Evolutionary conservation across 2,113 vertebrate species (phyloP).

Genomic region (Garra rufa): DNA sequence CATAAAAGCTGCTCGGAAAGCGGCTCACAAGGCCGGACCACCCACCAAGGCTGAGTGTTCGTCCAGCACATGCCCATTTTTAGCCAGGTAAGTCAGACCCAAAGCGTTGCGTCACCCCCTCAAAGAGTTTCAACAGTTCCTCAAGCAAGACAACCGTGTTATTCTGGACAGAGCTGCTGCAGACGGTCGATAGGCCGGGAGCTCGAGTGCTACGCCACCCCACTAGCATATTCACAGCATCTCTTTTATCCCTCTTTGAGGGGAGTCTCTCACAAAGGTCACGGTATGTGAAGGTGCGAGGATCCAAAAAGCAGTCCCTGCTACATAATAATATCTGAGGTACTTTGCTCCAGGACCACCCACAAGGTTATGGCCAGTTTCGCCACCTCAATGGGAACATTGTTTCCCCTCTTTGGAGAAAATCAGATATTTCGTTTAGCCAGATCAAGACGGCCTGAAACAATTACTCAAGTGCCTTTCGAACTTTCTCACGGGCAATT

Average conservation of each 20-base stretch:
- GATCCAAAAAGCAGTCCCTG: slow-evolving; percentile 22
- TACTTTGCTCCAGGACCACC: slow-evolving; percentile 42
- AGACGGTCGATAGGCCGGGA: slow-evolving; percentile 29
- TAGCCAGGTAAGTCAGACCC: slow-evolving; percentile 52
- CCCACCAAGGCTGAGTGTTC: slow-evolving; percentile 36
- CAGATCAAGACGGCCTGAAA: slow-evolving; percentile 59
- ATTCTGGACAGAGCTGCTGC: background rate
- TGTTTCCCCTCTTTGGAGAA: slow-evolving; percentile 30
- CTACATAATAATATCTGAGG: slow-evolving; percentile 45
- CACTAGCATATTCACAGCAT: slow-evolving; percentile 34
- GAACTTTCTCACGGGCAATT: slow-evolving; percentile 18
- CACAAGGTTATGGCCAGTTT: slow-evolving; percentile 28
- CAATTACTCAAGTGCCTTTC: slow-evolving; percentile 57
- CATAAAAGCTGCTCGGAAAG: slow-evolving; percentile 8
- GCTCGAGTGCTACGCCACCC: slow-evolving; percentile 11
- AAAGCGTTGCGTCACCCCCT: background rate
- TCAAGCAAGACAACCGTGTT: slow-evolving; percentile 11
- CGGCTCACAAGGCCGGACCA: slow-evolving; percentile 41
- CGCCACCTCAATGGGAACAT: background rate
- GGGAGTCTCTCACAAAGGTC: slow-evolving; percentile 37
- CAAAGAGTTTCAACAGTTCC: background rate
- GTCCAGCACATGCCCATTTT: slow-evolving; percentile 44
- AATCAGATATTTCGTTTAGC: slow-evolving; percentile 42
- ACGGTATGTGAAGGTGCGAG: slow-evolving; percentile 6
- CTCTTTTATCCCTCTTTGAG: slow-evolving; percentile 36